phyloP scores from a whole-genome alignment of 2,797 vertebrate species.

The Aplochiton taeniatus region DNA sequence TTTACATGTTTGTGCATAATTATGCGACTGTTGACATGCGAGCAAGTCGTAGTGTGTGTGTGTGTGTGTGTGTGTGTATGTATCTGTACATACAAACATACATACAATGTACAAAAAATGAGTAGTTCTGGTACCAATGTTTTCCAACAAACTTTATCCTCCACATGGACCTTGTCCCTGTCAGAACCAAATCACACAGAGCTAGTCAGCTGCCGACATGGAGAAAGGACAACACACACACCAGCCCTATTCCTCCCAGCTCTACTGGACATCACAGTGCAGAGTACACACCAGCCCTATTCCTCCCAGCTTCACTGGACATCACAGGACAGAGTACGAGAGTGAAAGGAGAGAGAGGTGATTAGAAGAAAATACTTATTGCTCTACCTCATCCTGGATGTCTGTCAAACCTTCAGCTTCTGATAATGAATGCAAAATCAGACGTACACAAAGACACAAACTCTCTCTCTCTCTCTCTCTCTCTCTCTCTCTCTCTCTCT shows the following conservation, averaged over 20 bases:
- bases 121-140: slow-evolving; percentile 62
- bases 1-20: slow-evolving; percentile 21
- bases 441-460: slow-evolving; percentile 20
- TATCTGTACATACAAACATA: slow-evolving; percentile 67
- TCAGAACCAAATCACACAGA: slow-evolving; percentile 79
- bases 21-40: slow-evolving; percentile 35
- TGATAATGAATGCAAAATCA: slow-evolving; percentile 57
- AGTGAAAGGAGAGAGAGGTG: slow-evolving; percentile 52
- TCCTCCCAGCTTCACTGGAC: slow-evolving; percentile 74
- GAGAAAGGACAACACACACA: slow-evolving; percentile 71
- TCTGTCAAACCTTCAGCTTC: slow-evolving; percentile 69
- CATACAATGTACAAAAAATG: not conserved
- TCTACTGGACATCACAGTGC: slow-evolving; percentile 75
- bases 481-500: slow-evolving; percentile 15
- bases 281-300: slow-evolving; percentile 51
- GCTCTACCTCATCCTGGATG: slow-evolving; percentile 68
- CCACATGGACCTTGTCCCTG: slow-evolving; percentile 69
- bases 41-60: not conserved
- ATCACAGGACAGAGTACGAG: slow-evolving; percentile 52
- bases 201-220: slow-evolving; percentile 61
- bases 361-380: slow-evolving; percentile 75
- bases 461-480: not conserved
- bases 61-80: slow-evolving; percentile 35
- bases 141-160: slow-evolving; percentile 80
- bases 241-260: slow-evolving; percentile 63